Evolutionary conservation across 2,797 vertebrate genomes (phyloP), one percentile per base, ranked within the genome.

Genomic region (Hylomyscus alleni): DNA sequence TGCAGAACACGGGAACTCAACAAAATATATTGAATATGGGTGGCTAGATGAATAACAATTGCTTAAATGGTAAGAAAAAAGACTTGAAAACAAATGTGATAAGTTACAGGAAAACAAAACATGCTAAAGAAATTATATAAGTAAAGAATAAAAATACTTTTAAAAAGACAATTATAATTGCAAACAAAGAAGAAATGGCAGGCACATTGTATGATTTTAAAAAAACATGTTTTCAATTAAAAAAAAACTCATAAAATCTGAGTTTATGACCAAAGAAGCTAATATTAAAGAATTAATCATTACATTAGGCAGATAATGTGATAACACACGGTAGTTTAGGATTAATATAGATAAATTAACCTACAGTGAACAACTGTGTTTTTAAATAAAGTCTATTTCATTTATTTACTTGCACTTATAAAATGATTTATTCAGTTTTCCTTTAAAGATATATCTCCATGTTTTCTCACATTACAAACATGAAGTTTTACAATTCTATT

Each of bases 371-470:
- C 20, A 17, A 96, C 76, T 94, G 54, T 91, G 54, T 54, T 96
- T 96, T 94, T 92, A 89, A 93, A 91, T 92, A 9, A 95, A 94
- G 94, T 94, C 87, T 91, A 76, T 89, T 80, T 96, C 65, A 93
- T 31, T 84, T 75, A 91, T 91, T 94, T 76, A 96, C 90, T 94
- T 80, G 95, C 62, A 94, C 6, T 77, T 94, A 87, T 3, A 20
- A 56, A 93, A 90, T 12, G 31, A 77, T 85, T 44, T 44, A 44
- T 44, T 62, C 44, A 56, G 91, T 95, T 85, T 96, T 96, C 50
- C 91, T 95, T 87, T 86, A 50, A 84, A 86, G 91, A 83, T 87
- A n/a, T 88, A 72, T 81, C 87, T 90, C 69, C 77, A 95, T 91
- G 52, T 73, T 95, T 75, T 96, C 87, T 93, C 91, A 94, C 91